A percentile compares a stretch with the other conserved stretches of the same genome.
These are phyloP conservation scores for Ifrita kowaldi DNA, from an alignment of 2,113 vertebrate species.

Conservation along the genomic window DNA sequence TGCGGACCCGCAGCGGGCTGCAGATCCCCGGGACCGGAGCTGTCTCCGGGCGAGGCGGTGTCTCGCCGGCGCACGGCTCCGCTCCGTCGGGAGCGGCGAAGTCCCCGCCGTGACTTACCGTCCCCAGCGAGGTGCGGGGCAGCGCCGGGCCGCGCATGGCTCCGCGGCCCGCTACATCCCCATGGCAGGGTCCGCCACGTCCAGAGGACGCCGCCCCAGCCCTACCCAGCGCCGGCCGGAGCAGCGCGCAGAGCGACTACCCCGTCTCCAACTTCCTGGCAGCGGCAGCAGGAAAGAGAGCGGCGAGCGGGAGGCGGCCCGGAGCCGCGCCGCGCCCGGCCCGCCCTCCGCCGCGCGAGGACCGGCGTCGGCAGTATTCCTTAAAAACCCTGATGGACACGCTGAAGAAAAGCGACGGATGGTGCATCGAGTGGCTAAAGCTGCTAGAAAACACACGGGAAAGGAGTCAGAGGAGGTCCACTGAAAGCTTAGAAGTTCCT, in stretches of 20 bases:
- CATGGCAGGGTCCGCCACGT: not conserved
- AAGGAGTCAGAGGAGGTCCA: not conserved
- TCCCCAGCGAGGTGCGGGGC: not conserved
- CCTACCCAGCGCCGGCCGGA: not conserved
- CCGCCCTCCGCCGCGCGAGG: not conserved
- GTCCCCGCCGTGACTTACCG: conserved; percentile 22
- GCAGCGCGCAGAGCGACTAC: not conserved
- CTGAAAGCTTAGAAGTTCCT: not conserved
- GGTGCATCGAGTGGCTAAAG: not conserved
- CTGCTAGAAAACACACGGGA: not conserved
- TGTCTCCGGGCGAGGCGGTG: not conserved
- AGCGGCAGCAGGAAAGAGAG: not conserved
- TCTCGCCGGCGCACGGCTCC: not conserved
- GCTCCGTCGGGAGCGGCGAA: not conserved
- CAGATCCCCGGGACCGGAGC: not conserved
- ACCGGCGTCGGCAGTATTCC: not conserved
- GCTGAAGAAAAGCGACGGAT: fast-evolving
- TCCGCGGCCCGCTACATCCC: conserved; percentile 19
- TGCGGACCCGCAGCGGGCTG: not conserved
- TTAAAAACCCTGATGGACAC: fast-evolving
- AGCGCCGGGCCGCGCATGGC: conserved; percentile 39
- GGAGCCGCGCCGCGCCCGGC: not conserved
- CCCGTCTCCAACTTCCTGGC: conserved; percentile 15
- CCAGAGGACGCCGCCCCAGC: not conserved
- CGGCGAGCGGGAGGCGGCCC: not conserved